Percentiles rank a stretch among this genome's conserved stretches.
Evolutionary conservation across 2,113 vertebrate genomes (phyloP).

Genomic region (Etheostoma spectabile): DNA sequence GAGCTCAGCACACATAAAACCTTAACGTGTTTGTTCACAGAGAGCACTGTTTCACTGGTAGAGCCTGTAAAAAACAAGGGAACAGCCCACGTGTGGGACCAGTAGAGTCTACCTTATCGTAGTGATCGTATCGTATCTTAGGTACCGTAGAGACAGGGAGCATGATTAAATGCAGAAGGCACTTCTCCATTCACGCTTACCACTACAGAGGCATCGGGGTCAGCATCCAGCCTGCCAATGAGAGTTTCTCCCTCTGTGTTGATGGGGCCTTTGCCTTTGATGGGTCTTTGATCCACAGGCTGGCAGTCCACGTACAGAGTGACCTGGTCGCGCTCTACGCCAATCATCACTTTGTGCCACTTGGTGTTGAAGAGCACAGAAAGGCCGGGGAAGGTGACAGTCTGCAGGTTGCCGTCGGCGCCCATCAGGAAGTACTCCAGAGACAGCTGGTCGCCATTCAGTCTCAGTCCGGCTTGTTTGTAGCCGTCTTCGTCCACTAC

Average conservation of each 20-base stretch:
- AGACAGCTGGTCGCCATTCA: slow-evolving; percentile 86
- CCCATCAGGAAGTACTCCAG: slow-evolving; percentile 87
- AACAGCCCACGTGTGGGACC: too few species aligned
- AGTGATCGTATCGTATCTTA: too few species aligned
- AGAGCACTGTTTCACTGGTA: slow-evolving; percentile 40
- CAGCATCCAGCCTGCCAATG: slow-evolving; percentile 84
- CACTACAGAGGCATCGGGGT: slow-evolving; percentile 85
- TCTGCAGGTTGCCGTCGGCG: slow-evolving; percentile 83
- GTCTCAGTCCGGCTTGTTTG: slow-evolving; percentile 85
- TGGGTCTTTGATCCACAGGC: slow-evolving; percentile 83
- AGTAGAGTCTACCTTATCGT: too few species aligned
- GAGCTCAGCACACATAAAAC: slow-evolving; percentile 66
- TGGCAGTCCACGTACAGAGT: slow-evolving; percentile 87
- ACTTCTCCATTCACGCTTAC: slow-evolving; percentile 68
- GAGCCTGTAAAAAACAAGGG: neutral
- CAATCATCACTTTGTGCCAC: slow-evolving; percentile 89
- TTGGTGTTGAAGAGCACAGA: slow-evolving; percentile 88
- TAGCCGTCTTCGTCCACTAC: slow-evolving; percentile 83
- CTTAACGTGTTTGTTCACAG: slow-evolving; percentile 41
- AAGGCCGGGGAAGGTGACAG: slow-evolving; percentile 83
- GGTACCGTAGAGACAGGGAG: neutral
- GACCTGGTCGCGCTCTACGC: slow-evolving; percentile 83
- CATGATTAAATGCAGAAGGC: slow-evolving; percentile 41
- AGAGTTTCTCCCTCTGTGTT: slow-evolving; percentile 87
- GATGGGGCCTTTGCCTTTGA: slow-evolving; percentile 85